These are phyloP conservation scores for Cossypha polioptera DNA, from an alignment of 2,797 vertebrate species.

Conservation along the genomic window DNA sequence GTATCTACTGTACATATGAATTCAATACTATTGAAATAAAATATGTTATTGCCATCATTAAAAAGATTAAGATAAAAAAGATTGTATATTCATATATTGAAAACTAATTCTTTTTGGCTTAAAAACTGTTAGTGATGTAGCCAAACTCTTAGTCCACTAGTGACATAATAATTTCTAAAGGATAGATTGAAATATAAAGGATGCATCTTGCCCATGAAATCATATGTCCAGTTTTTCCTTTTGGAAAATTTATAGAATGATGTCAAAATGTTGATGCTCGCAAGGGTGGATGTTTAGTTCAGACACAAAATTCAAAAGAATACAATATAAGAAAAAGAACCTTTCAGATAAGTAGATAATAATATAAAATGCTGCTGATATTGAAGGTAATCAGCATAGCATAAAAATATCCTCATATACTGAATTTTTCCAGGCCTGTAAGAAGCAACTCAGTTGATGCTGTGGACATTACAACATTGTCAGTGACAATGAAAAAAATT, in stretches of 20 bases:
- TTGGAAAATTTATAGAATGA: not conserved
- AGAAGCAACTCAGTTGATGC: accelerated
- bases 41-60: not conserved
- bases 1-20: not conserved
- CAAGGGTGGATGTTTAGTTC: not conserved
- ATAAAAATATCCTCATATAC: not conserved
- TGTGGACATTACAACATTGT: not conserved
- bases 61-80: not conserved
- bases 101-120: not conserved
- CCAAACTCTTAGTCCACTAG: not conserved
- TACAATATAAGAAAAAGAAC: not conserved
- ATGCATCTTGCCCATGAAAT: not conserved
- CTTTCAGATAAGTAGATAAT: not conserved
- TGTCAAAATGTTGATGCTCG: not conserved
- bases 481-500: not conserved
- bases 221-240: not conserved
- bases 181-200: not conserved
- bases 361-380: not conserved
- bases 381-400: not conserved
- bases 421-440: not conserved
- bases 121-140: not conserved
- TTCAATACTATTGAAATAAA: not conserved
- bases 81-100: accelerated
- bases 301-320: not conserved
- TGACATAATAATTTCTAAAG: not conserved